phyloP scores from a whole-genome alignment of 2,797 vertebrate genomes.

The Aldrovandia affinis region DNA sequence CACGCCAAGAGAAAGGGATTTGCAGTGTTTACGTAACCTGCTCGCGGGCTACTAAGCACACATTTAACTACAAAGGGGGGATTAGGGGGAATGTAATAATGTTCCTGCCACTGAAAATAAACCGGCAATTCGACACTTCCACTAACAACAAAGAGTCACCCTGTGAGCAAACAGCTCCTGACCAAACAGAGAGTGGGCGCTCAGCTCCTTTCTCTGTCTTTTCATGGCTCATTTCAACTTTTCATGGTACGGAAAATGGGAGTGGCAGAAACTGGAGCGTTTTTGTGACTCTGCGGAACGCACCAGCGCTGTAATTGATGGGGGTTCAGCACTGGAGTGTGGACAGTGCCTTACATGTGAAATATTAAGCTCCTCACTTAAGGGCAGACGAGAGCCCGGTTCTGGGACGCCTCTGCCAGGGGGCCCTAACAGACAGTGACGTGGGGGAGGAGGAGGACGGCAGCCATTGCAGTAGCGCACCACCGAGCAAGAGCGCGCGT shows the following conservation, averaged over 20 bases:
- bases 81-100: conserved; percentile 62
- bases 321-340: not conserved
- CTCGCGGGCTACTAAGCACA: conserved; percentile 57
- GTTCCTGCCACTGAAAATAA: conserved; percentile 53
- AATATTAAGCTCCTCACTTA: conserved; percentile 25
- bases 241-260: conserved; percentile 16
- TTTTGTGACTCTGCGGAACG: conserved; percentile 32
- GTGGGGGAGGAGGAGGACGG: not conserved
- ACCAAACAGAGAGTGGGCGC: not conserved
- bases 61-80: conserved; percentile 74
- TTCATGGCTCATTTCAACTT: conserved; percentile 43
- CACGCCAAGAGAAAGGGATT: conserved; percentile 36
- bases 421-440: conserved; percentile 33
- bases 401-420: not conserved
- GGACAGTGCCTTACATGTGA: conserved; percentile 28
- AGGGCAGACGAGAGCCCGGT: not conserved
- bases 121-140: conserved; percentile 22
- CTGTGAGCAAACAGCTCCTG: conserved; percentile 6
- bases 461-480: not conserved
- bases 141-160: conserved; percentile 9
- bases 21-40: conserved; percentile 64
- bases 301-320: conserved; percentile 15
- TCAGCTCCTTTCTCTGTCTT: conserved; percentile 21
- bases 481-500: conserved; percentile 5
- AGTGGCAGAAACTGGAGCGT: not conserved